These are phyloP conservation scores for Lutjanus argentimaculatus DNA, from an alignment of 2,797 vertebrate genomes.

Conservation along the genomic window DNA sequence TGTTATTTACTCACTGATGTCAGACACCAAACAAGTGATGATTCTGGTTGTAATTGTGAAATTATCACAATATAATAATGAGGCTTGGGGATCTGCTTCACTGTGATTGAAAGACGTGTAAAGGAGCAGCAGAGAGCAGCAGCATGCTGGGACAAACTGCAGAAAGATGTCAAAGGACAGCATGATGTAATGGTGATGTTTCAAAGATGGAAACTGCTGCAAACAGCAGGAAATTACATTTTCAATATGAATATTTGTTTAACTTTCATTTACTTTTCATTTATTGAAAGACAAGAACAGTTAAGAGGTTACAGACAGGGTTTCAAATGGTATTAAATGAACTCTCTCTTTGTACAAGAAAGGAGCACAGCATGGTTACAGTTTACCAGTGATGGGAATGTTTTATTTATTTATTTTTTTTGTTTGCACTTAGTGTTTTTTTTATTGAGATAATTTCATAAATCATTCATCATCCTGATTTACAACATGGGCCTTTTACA, in stretches of 20 bases:
- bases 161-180: not conserved
- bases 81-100: not conserved
- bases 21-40: not conserved
- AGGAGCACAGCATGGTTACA: not conserved
- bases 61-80: not conserved
- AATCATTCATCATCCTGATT: no score
- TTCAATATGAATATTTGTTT: not conserved
- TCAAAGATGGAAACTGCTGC: not conserved
- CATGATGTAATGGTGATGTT: not conserved
- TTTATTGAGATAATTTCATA: no score
- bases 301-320: not conserved
- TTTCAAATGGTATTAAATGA: not conserved
- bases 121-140: not conserved
- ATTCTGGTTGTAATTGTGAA: not conserved
- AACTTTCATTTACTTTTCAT: not conserved
- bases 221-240: not conserved
- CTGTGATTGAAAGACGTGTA: not conserved
- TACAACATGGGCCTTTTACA: no score
- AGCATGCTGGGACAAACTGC: not conserved
- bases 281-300: not conserved
- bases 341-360: not conserved
- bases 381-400: not conserved
- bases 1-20: not conserved
- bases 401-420: no score
- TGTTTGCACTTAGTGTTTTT: no score